phyloP scores from a whole-genome alignment of 2,113 vertebrate genomes.

The Craseonycteris thonglongyai region DNA sequence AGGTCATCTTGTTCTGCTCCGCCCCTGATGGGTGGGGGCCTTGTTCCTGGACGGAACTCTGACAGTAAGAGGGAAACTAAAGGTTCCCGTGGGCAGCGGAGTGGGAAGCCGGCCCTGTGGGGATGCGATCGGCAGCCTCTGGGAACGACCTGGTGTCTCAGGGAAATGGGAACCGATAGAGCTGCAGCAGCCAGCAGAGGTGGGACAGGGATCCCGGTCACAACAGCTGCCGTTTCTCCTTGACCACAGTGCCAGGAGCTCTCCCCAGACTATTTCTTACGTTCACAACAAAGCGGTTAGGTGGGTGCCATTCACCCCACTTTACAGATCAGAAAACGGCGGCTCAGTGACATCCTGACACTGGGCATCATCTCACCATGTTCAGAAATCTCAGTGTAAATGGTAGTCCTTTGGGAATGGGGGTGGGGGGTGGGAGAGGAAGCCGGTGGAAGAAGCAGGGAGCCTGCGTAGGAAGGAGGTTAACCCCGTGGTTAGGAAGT shows the following conservation, averaged over 20 bases:
- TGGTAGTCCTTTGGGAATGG: neutral
- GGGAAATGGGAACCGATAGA: neutral
- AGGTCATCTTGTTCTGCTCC: neutral
- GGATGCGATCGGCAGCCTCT: neutral
- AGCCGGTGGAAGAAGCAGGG: neutral
- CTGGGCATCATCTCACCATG: neutral
- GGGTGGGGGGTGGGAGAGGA: too few species aligned
- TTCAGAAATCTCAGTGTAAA: neutral
- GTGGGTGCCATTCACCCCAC: neutral
- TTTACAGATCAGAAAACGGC: neutral
- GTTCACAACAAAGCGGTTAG: neutral
- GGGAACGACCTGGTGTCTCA: neutral
- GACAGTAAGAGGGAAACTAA: neutral
- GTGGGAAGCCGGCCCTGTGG: neutral
- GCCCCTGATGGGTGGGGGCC: neutral
- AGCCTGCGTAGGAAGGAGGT: neutral
- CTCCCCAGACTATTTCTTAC: neutral
- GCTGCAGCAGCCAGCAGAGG: rapidly evolving
- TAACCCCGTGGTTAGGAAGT: neutral
- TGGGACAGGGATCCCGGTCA: neutral
- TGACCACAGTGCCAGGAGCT: neutral
- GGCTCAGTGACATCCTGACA: neutral
- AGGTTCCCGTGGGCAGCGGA: neutral
- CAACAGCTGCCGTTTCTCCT: neutral
- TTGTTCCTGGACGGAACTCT: neutral